Conservation (phyloP, 2,888 invertebrate genomes). For the Morpho achilles region DNA sequence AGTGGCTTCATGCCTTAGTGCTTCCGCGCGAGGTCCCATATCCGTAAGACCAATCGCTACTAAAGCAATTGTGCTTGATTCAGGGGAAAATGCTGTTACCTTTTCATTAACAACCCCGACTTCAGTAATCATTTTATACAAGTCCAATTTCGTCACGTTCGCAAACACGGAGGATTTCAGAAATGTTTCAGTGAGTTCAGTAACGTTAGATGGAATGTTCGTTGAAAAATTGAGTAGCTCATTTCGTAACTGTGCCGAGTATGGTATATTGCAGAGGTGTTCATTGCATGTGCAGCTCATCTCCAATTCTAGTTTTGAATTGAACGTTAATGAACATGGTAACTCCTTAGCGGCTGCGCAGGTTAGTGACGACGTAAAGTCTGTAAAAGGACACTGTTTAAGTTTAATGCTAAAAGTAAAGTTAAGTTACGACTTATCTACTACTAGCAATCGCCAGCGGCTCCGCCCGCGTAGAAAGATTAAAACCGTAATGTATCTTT, state of each 20-base stretch:
- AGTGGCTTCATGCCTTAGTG: constrained; percentile 58
- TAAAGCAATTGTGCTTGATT: constrained; percentile 9
- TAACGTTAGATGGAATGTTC: constrained; percentile 33
- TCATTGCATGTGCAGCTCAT: constrained; percentile 55
- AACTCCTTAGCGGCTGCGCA: constrained; percentile 42
- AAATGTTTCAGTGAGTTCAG: constrained; percentile 43
- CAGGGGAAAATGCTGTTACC: constrained; percentile 4
- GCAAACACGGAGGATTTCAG: constrained; percentile 44
- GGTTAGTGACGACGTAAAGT: constrained; percentile 49
- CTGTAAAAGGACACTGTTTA: constrained; percentile 36
- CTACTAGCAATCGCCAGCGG: too few species aligned
- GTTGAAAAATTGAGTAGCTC: constrained; percentile 50
- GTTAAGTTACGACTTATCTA: too few species aligned
- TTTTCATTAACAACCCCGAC: constrained; percentile 3
- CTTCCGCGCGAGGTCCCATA: constrained; percentile 48
- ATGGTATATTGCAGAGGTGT: constrained; percentile 58
- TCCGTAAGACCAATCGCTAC: constrained; percentile 11
- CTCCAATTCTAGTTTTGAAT: constrained; percentile 40
- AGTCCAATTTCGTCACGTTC: constrained; percentile 41
- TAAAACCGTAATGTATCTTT: too few species aligned
- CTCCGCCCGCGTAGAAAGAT: too few species aligned
- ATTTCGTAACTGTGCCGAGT: constrained; percentile 42
- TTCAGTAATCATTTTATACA: constrained; percentile 45
- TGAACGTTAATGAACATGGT: constrained; percentile 47
- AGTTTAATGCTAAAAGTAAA: not conserved